phyloP scores from a whole-genome alignment of 1,140 invertebrate species.

The Procambarus clarkii region DNA sequence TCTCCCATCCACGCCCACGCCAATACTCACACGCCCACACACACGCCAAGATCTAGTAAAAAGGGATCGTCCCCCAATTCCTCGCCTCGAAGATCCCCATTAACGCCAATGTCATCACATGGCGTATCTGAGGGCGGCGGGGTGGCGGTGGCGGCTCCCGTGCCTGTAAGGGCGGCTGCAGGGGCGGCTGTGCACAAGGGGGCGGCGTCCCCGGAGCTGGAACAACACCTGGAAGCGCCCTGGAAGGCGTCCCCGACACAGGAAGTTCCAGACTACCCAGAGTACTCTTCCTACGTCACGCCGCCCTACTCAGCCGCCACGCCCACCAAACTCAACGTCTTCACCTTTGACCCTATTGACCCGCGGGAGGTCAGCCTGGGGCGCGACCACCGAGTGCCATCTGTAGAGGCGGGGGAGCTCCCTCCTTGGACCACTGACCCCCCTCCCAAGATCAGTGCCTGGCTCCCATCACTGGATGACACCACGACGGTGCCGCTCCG shows the following conservation, averaged over 20 bases:
- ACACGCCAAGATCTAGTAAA: conserved; percentile 11
- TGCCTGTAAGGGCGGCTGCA: conserved; percentile 50
- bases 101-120: conserved; percentile 22
- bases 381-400: conserved; percentile 67
- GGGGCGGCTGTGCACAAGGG: conserved; percentile 59
- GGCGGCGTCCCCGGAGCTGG: conserved; percentile 55
- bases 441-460: neutral
- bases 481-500: neutral
- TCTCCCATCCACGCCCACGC: conserved; percentile 23
- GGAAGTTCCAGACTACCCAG: conserved; percentile 70
- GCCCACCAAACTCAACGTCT: conserved; percentile 69
- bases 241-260: conserved; percentile 72
- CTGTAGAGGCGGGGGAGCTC: conserved; percentile 52
- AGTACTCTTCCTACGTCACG: conserved; percentile 61
- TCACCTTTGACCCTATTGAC: conserved; percentile 65
- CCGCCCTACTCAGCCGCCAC: conserved; percentile 63
- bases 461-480: conserved; percentile 24
- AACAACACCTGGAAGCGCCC: conserved; percentile 50
- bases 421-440: conserved; percentile 49
- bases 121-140: conserved; percentile 48
- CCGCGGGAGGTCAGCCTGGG: conserved; percentile 32
- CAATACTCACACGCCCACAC: conserved; percentile 46
- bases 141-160: conserved; percentile 61
- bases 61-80: conserved; percentile 50
- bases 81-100: conserved; percentile 59